Conservation (phyloP, 2,113 vertebrate species). For the Meleagris gallopavo region DNA sequence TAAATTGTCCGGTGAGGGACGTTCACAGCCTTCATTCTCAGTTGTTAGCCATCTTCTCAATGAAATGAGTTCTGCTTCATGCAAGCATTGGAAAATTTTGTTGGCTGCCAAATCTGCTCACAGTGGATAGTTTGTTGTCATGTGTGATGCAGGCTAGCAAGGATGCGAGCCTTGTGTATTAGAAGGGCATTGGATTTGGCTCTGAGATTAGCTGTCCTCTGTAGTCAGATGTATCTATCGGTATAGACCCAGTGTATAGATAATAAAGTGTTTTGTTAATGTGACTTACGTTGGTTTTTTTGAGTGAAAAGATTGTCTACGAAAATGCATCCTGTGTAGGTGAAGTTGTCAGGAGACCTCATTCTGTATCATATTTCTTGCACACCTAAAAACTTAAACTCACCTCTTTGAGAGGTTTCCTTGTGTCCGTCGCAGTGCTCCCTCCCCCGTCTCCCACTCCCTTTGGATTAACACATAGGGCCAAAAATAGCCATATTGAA, state of each 20-base stretch:
- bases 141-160: background rate
- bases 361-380: background rate
- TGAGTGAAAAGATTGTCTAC: background rate
- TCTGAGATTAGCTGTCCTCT: background rate
- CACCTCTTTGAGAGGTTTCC: background rate
- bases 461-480: background rate
- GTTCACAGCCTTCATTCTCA: background rate
- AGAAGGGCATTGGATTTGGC: background rate
- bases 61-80: background rate
- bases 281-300: background rate
- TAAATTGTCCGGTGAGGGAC: background rate
- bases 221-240: background rate
- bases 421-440: background rate
- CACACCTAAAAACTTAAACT: background rate
- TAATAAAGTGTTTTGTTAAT: background rate
- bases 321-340: background rate
- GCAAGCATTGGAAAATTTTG: background rate
- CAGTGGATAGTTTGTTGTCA: background rate
- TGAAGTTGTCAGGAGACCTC: background rate
- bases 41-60: background rate
- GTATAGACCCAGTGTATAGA: background rate
- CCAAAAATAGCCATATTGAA: background rate
- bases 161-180: background rate
- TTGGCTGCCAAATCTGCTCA: background rate
- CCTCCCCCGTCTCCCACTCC: background rate